phyloP scores from a whole-genome alignment of 2,113 vertebrate genomes.

The Bubo blakistoni region DNA sequence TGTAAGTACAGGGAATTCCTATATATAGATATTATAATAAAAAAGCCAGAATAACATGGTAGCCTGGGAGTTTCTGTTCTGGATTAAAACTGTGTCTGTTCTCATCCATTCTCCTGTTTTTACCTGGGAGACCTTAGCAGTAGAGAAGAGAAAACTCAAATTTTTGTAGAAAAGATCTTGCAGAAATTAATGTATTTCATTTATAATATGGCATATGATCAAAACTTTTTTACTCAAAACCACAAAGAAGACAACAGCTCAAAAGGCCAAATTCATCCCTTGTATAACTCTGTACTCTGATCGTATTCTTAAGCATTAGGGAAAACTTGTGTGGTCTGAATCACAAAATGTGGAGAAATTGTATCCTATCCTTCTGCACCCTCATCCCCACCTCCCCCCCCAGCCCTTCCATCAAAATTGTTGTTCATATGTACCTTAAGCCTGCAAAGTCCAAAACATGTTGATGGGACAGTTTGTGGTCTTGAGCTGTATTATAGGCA shows the following conservation, averaged over 20 bases:
- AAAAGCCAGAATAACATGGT: neutral
- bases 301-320: neutral
- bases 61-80: conserved; percentile 6
- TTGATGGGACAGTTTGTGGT: neutral
- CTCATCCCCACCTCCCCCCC: accelerated
- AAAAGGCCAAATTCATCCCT: neutral
- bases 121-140: neutral
- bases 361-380: neutral
- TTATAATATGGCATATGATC: neutral
- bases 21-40: neutral
- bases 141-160: neutral
- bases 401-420: neutral
- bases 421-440: neutral
- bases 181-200: neutral
- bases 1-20: neutral
- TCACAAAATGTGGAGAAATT: neutral
- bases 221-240: neutral
- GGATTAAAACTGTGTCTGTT: neutral
- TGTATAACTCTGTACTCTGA: neutral
- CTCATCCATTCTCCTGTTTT: neutral
- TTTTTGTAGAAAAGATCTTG: neutral
- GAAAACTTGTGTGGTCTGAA: neutral
- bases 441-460: neutral
- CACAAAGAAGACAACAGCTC: neutral
- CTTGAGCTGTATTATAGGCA: neutral